phyloP scores from a whole-genome alignment of 2,113 vertebrate genomes.

The Oxyura jamaicensis region DNA sequence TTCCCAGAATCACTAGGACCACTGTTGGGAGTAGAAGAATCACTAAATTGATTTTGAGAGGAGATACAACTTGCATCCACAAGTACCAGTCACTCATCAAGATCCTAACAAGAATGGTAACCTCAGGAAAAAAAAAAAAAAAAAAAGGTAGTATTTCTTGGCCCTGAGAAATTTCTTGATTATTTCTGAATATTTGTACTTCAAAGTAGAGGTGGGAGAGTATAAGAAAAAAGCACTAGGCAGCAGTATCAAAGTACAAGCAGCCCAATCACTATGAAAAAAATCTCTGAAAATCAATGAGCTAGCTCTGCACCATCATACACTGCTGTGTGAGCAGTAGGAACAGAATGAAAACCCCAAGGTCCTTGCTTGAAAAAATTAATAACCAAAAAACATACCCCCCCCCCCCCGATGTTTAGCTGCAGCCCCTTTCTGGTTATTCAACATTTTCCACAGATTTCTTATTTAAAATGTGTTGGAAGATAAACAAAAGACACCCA shows the following conservation, averaged over 20 bases:
- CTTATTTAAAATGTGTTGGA: slow-evolving; percentile 7
- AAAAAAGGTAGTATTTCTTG: background rate
- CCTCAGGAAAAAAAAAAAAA: background rate
- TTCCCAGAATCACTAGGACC: background rate
- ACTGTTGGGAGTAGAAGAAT: background rate
- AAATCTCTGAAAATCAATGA: slow-evolving; percentile 31
- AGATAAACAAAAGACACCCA: slow-evolving; percentile 19
- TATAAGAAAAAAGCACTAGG: background rate
- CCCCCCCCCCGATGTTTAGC: background rate
- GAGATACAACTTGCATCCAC: background rate
- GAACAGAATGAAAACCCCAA: background rate
- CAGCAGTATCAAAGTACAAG: background rate
- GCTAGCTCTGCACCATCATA: slow-evolving; percentile 18
- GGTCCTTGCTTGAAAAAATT: background rate
- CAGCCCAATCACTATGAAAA: background rate
- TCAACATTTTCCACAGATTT: slow-evolving; percentile 17
- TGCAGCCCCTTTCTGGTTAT: slow-evolving; percentile 25
- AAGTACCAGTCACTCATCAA: background rate
- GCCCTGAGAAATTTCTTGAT: background rate
- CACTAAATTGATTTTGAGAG: background rate
- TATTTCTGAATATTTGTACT: background rate
- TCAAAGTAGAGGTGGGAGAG: background rate
- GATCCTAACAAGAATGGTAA: background rate
- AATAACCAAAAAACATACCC: slow-evolving; percentile 16
- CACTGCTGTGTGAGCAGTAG: background rate